A percentile compares a stretch with the other conserved stretches of the same genome.
These are phyloP conservation scores for Cryptoblepharus egeriae DNA, from an alignment of 2,797 vertebrate species.

Conservation along the genomic window DNA sequence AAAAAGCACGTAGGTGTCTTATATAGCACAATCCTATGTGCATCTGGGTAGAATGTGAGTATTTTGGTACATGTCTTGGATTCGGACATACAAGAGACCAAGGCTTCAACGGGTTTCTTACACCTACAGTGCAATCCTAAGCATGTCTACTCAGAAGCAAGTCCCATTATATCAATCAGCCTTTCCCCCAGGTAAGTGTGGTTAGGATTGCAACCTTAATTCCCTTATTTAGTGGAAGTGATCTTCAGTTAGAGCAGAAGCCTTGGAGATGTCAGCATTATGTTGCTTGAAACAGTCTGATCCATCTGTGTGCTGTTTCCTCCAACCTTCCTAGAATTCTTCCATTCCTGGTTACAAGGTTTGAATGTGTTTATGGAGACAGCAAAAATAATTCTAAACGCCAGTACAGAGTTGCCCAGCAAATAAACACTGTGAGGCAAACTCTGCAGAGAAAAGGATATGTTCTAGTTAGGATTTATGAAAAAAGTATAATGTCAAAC, in stretches of 20 bases:
- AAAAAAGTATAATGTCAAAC: slow-evolving; percentile 9
- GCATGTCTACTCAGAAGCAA: too few relatives aligned
- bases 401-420: slow-evolving; percentile 8
- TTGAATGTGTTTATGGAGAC: background rate
- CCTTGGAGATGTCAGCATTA: background rate
- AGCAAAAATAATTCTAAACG: slow-evolving; percentile 15
- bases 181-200: too few relatives aligned
- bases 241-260: slow-evolving; percentile 17
- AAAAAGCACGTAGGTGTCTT: too few relatives aligned
- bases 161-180: too few relatives aligned
- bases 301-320: background rate
- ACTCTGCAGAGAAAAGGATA: background rate
- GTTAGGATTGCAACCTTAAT: too few relatives aligned
- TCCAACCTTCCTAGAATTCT: slow-evolving; percentile 5
- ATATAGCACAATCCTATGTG: too few relatives aligned
- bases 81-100: background rate
- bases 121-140: too few relatives aligned
- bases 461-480: slow-evolving; percentile 17
- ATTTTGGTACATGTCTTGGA: background rate
- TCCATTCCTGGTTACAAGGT: slow-evolving; percentile 3
- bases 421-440: slow-evolving; percentile 25
- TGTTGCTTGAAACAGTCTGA: slow-evolving; percentile 1
- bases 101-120: background rate
- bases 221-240: background rate
- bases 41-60: too few relatives aligned